Base-by-base conservation (phyloP, 1,140 invertebrate genomes). In the Oreohelix idahoensis region DNA sequence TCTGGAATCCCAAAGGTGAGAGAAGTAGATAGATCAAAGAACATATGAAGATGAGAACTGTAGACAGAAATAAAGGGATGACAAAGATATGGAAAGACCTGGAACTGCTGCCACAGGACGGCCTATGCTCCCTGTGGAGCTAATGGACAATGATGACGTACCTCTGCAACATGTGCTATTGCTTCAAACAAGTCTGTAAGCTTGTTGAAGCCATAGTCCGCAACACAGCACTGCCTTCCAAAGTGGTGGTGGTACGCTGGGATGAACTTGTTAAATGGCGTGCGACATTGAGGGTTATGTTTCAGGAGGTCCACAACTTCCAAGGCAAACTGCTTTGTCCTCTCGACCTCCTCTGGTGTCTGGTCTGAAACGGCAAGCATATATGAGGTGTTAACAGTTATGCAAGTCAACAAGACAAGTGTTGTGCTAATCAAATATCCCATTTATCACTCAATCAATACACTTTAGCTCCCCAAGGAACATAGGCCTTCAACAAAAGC, bases 181-280 rank as follows among this genome's bases (percentile, higher is more conserved):
- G 96, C 95, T 89, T 98, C 96, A 51, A 99, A 94, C 20, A 99
- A 92, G 93, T 98, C 97, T 26, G 97, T 95, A 0, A 99, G 93
- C 92, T 97, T 97, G 0, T 96, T 97, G 89, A 96, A 98, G 29
- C 98, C 97, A 93, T 98, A 99, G 93, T 98, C 97, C 20, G 97
- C 96, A 0, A 99, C 97, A 83, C 97, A 94, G 90, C 97, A 98
- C 91, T 98, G 97, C 29, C 96, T 94, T 0, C 97, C 97, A 93
- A 98, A 98, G 93, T 98, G 97, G 93, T 98, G 97, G 91, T 98
- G 97, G 93, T 98, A 99, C 13, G 96, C 96, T 1, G 97, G 97
- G 89, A 98, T 98, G 86, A 98, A 97, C 89, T 97, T 97, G 86
- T 97, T 96, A 91, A 98, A 98, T 51, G 95, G 92, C 94, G 98